phyloP scores from a whole-genome alignment of 2,113 vertebrate genomes.

The Bubo scandiacus region DNA sequence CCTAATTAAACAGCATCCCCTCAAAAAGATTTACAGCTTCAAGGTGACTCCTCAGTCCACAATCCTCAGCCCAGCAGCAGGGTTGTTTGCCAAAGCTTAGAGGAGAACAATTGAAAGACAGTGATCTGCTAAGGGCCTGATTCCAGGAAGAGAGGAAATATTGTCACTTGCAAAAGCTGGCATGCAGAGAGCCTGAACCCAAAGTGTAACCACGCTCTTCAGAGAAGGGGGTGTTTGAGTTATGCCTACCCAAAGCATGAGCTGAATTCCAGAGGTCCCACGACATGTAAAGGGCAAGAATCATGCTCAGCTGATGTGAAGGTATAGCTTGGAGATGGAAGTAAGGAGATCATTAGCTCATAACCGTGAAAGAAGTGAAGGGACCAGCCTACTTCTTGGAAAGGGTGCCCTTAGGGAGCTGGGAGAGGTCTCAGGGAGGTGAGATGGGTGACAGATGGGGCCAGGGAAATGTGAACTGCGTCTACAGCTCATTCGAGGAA shows the following conservation, averaged over 20 bases:
- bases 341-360: background rate
- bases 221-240: background rate
- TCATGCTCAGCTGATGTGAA: background rate
- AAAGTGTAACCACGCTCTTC: background rate
- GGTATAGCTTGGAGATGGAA: background rate
- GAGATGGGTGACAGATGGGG: background rate
- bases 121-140: background rate
- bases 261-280: background rate
- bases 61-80: background rate
- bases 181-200: background rate
- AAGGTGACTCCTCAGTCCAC: background rate
- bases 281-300: background rate
- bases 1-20: slow-evolving; percentile 23
- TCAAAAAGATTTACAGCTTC: background rate
- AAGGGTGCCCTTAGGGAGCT: background rate
- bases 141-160: background rate
- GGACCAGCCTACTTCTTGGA: background rate
- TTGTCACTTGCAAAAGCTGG: background rate
- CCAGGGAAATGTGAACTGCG: background rate
- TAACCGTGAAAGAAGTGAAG: background rate
- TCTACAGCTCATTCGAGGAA: slow-evolving; percentile 30
- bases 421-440: background rate
- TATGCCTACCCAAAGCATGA: background rate
- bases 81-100: background rate
- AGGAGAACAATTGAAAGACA: background rate